Conservation (phyloP, 2,113 vertebrate species). For the Riparia riparia region DNA sequence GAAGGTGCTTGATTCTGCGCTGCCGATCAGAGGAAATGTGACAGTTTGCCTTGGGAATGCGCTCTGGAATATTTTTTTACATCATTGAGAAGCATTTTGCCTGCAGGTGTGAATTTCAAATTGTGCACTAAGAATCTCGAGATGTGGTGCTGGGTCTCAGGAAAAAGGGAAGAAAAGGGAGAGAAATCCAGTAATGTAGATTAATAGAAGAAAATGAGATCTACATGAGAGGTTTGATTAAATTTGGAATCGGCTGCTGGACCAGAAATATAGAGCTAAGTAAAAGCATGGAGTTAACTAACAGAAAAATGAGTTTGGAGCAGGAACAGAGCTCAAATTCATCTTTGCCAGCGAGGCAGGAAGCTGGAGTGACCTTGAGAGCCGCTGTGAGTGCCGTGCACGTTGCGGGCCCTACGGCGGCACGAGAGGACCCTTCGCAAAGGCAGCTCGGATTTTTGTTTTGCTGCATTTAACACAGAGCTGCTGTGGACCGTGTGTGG, state of each 20-base stretch:
- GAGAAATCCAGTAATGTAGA: not conserved
- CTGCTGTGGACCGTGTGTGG: rapidly evolving
- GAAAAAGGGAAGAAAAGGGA: not conserved
- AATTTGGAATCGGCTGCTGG: constrained; percentile 24
- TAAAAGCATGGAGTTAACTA: constrained; percentile 56
- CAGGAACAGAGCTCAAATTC: constrained; percentile 6
- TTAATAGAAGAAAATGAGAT: constrained; percentile 44
- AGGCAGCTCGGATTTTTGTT: not conserved
- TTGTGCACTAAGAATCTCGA: not conserved
- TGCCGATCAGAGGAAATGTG: not conserved
- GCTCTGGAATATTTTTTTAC: not conserved
- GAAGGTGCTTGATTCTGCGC: not conserved
- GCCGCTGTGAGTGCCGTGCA: not conserved
- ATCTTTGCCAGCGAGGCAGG: not conserved
- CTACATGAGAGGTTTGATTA: constrained; percentile 34
- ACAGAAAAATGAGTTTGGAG: constrained; percentile 39
- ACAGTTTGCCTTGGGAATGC: not conserved
- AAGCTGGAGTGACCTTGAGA: constrained; percentile 46
- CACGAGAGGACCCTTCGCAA: rapidly evolving
- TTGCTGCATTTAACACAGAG: not conserved
- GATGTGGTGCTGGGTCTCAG: not conserved
- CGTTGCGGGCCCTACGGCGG: rapidly evolving
- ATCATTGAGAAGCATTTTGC: not conserved
- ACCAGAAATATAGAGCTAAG: constrained; percentile 30
- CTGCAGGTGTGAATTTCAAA: not conserved